Conservation (phyloP, 2,888 invertebrate genomes). For the Cheilosia grossa region DNA sequence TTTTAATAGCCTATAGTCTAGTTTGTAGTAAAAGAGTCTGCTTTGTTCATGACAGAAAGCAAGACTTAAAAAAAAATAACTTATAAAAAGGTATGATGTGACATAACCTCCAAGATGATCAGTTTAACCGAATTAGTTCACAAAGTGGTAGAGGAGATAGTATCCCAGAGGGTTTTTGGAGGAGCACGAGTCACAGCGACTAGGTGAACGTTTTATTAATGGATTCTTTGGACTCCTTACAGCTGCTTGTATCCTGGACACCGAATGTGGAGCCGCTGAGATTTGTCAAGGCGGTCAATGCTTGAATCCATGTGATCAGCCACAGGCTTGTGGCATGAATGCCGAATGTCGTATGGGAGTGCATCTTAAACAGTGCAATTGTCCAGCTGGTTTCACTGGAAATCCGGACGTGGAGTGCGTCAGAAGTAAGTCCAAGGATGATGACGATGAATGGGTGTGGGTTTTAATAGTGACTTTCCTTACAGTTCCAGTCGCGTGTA, state of each 20-base stretch:
- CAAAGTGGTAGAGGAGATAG: constrained; percentile 69
- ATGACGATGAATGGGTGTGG: too few species aligned
- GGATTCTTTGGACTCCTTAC: constrained; percentile 75
- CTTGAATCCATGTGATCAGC: constrained; percentile 89
- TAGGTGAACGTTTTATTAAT: constrained; percentile 18
- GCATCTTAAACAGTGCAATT: constrained; percentile 91
- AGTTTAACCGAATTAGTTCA: constrained; percentile 56
- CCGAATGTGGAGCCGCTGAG: constrained; percentile 91
- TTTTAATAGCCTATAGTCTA: constrained; percentile 34
- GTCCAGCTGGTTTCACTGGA: constrained; percentile 93
- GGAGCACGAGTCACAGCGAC: constrained; percentile 13
- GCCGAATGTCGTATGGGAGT: constrained; percentile 89
- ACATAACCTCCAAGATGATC: constrained; percentile 63
- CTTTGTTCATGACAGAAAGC: constrained; percentile 51
- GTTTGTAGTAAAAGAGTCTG: constrained; percentile 55
- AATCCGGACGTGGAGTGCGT: constrained; percentile 93
- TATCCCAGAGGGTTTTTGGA: constrained; percentile 69
- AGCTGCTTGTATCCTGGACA: constrained; percentile 91
- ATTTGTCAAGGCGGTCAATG: constrained; percentile 93
- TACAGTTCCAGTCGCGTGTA: constrained; percentile 91
- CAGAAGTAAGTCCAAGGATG: constrained; percentile 85
- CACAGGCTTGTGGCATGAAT: constrained; percentile 92
- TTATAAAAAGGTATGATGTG: constrained; percentile 63
- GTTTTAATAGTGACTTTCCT: constrained; percentile 8
- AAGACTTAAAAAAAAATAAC: constrained; percentile 40